A percentile compares a stretch with the other conserved stretches of the same genome.
Evolutionary conservation across 2,797 vertebrate species (phyloP).

Genomic region (Phalloptychus januarius): DNA sequence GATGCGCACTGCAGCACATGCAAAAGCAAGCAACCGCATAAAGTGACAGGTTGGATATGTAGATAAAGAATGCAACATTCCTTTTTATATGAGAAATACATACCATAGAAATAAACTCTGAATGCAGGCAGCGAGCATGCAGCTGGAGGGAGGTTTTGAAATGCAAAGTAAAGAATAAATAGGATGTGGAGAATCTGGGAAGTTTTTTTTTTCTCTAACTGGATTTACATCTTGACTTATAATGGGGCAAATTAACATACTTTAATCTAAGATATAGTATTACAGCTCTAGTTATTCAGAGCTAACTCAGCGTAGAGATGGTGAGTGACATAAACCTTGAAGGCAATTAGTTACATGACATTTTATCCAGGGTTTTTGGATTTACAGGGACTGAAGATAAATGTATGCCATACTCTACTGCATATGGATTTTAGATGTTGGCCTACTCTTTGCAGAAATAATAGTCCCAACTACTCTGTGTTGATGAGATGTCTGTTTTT

Average conservation of each 20-base stretch:
- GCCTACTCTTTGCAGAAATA: not conserved
- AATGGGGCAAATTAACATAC: not conserved
- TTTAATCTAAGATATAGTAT: not conserved
- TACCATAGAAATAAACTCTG: not conserved
- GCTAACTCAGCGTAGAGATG: too few relatives aligned
- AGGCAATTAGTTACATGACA: too few relatives aligned
- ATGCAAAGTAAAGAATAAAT: not conserved
- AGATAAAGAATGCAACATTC: not conserved
- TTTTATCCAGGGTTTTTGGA: too few relatives aligned
- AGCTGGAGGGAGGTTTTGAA: not conserved
- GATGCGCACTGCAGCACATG: constrained; percentile 29
- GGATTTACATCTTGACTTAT: not conserved
- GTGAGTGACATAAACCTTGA: not conserved
- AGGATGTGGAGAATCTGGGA: not conserved
- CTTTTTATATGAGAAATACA: not conserved
- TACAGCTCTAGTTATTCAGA: too few relatives aligned
- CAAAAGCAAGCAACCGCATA: constrained; percentile 10
- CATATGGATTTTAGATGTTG: not conserved
- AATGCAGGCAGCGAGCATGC: not conserved
- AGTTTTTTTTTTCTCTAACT: not conserved
- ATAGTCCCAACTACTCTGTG: too few relatives aligned
- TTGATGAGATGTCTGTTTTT: not conserved
- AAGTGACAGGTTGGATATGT: not conserved
- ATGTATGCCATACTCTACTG: too few relatives aligned
- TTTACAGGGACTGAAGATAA: too few relatives aligned